Evolutionary conservation across 2,113 vertebrate species (phyloP).

Genomic region (Capreolus pygargus): DNA sequence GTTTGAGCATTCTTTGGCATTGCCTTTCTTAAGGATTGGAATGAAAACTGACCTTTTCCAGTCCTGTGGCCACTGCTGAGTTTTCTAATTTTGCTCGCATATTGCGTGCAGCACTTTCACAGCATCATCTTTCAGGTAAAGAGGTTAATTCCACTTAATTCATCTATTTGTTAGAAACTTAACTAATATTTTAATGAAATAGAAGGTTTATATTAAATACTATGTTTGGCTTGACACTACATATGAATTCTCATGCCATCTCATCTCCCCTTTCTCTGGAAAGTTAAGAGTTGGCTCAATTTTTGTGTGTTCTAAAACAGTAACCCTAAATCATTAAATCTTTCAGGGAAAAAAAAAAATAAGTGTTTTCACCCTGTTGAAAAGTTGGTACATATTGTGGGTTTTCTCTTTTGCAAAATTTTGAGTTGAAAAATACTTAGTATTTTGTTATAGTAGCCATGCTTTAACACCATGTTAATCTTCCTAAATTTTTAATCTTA

Average conservation of each 20-base stretch:
- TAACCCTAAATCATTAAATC: background rate
- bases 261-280: background rate
- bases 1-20: no score
- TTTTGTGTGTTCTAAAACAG: slow-evolving; percentile 35
- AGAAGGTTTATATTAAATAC: background rate
- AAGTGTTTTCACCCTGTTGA: background rate
- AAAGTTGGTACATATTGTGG: background rate
- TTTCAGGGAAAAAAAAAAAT: background rate
- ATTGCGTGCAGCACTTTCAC: no score
- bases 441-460: slow-evolving; percentile 46
- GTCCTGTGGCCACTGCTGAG: no score
- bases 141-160: background rate
- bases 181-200: background rate
- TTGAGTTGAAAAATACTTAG: slow-evolving; percentile 34
- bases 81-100: no score
- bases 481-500: slow-evolving; percentile 32
- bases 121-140: no score
- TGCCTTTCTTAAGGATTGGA: no score
- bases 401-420: background rate
- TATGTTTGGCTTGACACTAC: background rate
- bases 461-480: slow-evolving; percentile 39
- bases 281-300: background rate
- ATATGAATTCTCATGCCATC: background rate
- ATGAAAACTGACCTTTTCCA: no score
- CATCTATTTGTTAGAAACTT: background rate